phyloP scores from a whole-genome alignment of 2,797 vertebrate genomes.

The Hypotaenidia philippensis region DNA sequence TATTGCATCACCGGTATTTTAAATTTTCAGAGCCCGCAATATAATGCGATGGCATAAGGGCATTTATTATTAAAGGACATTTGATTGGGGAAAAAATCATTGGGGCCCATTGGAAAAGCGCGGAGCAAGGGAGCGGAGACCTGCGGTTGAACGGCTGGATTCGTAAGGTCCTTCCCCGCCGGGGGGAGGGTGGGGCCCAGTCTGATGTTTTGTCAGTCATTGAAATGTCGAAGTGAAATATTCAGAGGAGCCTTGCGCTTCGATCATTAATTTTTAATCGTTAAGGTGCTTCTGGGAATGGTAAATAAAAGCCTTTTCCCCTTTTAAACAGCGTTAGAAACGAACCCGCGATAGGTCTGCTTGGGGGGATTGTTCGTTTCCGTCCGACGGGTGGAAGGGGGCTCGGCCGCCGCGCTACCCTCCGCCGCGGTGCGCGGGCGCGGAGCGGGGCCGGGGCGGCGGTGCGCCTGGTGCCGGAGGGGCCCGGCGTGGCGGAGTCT shows the following conservation, averaged over 20 bases:
- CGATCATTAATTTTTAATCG: constrained; percentile 86
- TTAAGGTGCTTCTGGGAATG: constrained; percentile 74
- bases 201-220: constrained; percentile 33
- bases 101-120: constrained; percentile 8
- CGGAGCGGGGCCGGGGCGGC: background rate
- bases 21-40: constrained; percentile 88
- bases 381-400: background rate
- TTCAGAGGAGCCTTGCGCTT: constrained; percentile 54
- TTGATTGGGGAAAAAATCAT: constrained; percentile 79
- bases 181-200: background rate
- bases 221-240: constrained; percentile 46
- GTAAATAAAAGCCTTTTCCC: constrained; percentile 79
- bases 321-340: constrained; percentile 52
- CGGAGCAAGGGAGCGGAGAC: background rate
- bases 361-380: background rate
- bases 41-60: constrained; percentile 83
- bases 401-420: background rate
- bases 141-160: background rate
- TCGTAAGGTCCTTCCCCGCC: background rate
- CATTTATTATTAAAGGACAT: constrained; percentile 90
- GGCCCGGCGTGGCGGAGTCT: background rate
- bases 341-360: background rate
- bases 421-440: background rate
- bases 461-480: background rate
- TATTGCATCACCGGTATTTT: constrained; percentile 90